Base-by-base conservation (phyloP, 1,140 invertebrate species). In the Palaemon carinicauda region DNA sequence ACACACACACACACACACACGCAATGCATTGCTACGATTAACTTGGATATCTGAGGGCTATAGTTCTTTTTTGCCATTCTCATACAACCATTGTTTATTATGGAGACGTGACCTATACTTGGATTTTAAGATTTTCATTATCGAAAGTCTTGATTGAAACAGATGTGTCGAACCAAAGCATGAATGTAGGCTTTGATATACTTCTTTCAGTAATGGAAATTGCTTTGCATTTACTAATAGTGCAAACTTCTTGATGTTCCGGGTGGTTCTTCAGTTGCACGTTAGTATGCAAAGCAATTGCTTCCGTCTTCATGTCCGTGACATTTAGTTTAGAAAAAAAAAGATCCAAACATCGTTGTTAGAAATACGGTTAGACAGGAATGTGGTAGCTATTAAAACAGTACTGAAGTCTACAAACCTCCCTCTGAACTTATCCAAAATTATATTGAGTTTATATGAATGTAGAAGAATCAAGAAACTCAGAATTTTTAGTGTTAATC, bases 251-350 rank as follows among this genome's bases (percentile, higher is more conserved):
- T 80, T 14, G 27, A 10, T 80, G 78, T 17, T 80, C 31, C 56
- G 78, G 52, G 10, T 80, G 56, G 78, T 21, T 65, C 24, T 65
- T 65, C 78, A 60, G 21, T 80, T 80, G 1, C 29, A 80, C 21
- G 27, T 80, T 27, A 80, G 15, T 80, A 56, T 80, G 78, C 54
- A 80, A 80, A 24, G 52, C n/a, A 80, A 80, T 56, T 19, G 56
- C 29, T 80, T 54, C 24, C 19, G 21, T 56, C 56, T 65, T 15
- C 56, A 3, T 0, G 56, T 65, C 56, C 10, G 7, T 21, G 56
- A 1, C 56, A 3, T 27, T 65, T 65, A 41, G 41, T 41, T 41
- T 41, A 12, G 12, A 41, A 41, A 41, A 41, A 41, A 41, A 41
- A 9, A 41, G 41, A 41, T 41, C 41, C 41, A 41, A 41, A 41